A percentile compares a stretch with the other conserved stretches of the same genome.
Conservation (phyloP, 2,888 invertebrate species). For the Lasioglossum zephyrum region DNA sequence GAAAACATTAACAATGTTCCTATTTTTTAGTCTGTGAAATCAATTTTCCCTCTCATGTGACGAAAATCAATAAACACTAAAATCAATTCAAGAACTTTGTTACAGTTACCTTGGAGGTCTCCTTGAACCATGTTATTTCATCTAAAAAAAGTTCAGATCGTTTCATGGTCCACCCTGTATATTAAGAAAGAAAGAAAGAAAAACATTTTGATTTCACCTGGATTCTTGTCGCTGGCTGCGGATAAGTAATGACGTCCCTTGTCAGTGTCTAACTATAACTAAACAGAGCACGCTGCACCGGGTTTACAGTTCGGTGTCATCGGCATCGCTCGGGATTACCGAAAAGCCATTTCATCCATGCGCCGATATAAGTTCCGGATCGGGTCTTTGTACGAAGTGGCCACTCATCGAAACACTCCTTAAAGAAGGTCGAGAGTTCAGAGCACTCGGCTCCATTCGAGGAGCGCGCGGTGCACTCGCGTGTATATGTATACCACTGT, state of each 20-base stretch:
- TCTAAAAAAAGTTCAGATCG: too few relatives aligned
- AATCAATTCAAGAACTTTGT: too few relatives aligned
- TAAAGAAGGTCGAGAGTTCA: slow-evolving; percentile 65
- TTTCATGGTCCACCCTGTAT: too few relatives aligned
- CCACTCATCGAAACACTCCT: slow-evolving; percentile 57
- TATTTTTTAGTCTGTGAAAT: too few relatives aligned
- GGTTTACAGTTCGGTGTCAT: not conserved
- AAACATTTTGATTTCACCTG: too few relatives aligned
- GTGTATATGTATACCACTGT: not conserved
- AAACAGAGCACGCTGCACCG: not conserved
- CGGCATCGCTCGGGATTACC: not conserved
- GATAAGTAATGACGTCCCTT: not conserved
- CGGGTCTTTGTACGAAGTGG: slow-evolving; percentile 37
- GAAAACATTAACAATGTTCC: too few relatives aligned
- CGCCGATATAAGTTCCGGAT: slow-evolving; percentile 55
- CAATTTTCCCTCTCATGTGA: too few relatives aligned
- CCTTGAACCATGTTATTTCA: too few relatives aligned
- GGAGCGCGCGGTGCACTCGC: slow-evolving; percentile 9
- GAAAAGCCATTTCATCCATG: slow-evolving; percentile 12
- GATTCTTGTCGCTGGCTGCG: too few relatives aligned
- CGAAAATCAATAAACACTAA: too few relatives aligned
- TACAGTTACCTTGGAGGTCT: too few relatives aligned
- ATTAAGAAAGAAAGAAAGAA: too few relatives aligned
- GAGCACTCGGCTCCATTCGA: slow-evolving; percentile 42
- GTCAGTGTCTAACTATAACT: not conserved